Percentiles rank a stretch among this genome's conserved stretches.
phyloP scores from a whole-genome alignment of 1,140 invertebrate species.

The Melipona quadrifasciata region DNA sequence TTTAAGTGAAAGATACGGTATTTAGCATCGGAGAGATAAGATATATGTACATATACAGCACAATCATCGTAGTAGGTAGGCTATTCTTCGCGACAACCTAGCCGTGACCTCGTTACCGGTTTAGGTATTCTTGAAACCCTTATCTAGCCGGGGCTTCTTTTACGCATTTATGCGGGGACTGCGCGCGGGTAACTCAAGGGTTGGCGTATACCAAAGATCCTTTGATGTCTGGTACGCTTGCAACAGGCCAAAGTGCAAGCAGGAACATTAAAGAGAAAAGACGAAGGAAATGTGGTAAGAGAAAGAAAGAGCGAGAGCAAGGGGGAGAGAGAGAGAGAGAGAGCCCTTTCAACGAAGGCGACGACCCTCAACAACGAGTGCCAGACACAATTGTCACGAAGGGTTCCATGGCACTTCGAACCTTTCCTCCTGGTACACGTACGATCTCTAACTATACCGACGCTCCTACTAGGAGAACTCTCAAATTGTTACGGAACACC shows the following conservation, averaged over 20 bases:
- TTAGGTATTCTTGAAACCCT: slow-evolving; percentile 23
- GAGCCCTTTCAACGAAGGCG: slow-evolving; percentile 75
- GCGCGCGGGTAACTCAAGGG: slow-evolving; percentile 41
- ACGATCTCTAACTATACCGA: slow-evolving; percentile 33
- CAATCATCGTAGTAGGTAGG: no score
- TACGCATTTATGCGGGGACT: slow-evolving; percentile 57
- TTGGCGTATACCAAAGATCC: slow-evolving; percentile 58
- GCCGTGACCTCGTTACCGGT: slow-evolving; percentile 57
- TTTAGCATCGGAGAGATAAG: neutral
- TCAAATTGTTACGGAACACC: slow-evolving; percentile 27
- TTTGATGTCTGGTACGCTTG: slow-evolving; percentile 87
- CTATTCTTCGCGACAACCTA: neutral
- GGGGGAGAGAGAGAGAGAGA: slow-evolving; percentile 46
- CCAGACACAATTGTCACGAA: slow-evolving; percentile 78
- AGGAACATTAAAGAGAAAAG: slow-evolving; percentile 36
- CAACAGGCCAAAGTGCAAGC: slow-evolving; percentile 86
- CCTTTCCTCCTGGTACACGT: slow-evolving; percentile 61
- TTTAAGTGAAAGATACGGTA: neutral
- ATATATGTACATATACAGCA: neutral
- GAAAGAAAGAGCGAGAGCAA: slow-evolving; percentile 30
- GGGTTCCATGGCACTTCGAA: slow-evolving; percentile 60
- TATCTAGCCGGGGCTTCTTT: slow-evolving; percentile 45
- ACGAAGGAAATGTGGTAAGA: slow-evolving; percentile 38
- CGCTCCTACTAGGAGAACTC: slow-evolving; percentile 22
- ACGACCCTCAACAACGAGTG: slow-evolving; percentile 76